Percentiles rank a stretch among this genome's conserved stretches.
Conservation (phyloP, 2,797 vertebrate genomes). For the Vireo griseus region DNA sequence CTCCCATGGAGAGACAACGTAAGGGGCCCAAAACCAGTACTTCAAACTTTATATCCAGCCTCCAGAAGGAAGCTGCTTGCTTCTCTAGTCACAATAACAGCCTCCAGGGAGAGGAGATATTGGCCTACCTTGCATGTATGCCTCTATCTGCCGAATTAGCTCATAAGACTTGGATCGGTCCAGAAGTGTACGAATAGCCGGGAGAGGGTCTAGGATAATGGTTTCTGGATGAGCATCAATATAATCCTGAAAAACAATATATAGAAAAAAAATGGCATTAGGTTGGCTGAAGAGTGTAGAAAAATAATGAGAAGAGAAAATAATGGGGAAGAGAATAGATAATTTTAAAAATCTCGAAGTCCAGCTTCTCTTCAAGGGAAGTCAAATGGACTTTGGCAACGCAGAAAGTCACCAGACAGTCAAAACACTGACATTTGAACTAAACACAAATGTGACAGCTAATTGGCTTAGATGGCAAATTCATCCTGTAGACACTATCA, state of each 20-base stretch:
- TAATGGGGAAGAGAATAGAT: neutral
- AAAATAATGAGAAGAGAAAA: neutral
- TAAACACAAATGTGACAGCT: neutral
- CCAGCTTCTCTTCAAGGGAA: neutral
- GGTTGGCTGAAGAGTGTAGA: neutral
- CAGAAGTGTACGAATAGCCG: slow-evolving; percentile 92
- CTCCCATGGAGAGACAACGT: neutral
- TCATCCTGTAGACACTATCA: neutral
- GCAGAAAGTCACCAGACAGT: neutral
- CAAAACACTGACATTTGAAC: neutral
- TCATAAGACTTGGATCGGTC: slow-evolving; percentile 97
- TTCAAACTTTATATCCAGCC: neutral
- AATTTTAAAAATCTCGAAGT: neutral
- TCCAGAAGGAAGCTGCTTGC: neutral
- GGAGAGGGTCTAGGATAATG: slow-evolving; percentile 93
- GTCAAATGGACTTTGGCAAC: neutral
- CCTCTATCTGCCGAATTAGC: slow-evolving; percentile 92
- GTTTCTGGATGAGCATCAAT: slow-evolving; percentile 96
- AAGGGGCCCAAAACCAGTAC: neutral
- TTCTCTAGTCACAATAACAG: neutral
- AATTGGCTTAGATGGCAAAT: neutral
- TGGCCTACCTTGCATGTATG: slow-evolving; percentile 88
- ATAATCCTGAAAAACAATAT: slow-evolving; percentile 83
- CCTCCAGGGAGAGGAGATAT: neutral
- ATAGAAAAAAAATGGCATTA: neutral